These are phyloP conservation scores for Laterallus jamaicensis DNA, from an alignment of 2,113 vertebrate species.

Conservation along the genomic window DNA sequence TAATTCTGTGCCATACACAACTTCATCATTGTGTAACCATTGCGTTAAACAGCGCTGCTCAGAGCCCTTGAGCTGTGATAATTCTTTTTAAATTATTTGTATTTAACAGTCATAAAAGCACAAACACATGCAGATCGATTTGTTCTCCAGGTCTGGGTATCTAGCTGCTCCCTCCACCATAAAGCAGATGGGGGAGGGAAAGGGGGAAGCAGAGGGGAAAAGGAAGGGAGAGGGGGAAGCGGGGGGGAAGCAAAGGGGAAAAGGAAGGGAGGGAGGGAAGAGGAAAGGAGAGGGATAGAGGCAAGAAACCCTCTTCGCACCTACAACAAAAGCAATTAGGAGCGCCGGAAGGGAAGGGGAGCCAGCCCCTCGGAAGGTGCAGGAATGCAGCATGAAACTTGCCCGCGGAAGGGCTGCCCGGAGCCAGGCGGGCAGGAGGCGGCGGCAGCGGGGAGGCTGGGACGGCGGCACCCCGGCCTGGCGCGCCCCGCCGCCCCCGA, in stretches of 20 bases:
- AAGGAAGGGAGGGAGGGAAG: too few relatives aligned
- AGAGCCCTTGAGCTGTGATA: neutral
- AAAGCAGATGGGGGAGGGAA: neutral
- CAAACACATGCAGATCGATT: neutral
- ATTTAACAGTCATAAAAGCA: neutral
- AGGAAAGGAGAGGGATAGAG: neutral
- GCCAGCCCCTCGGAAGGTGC: neutral
- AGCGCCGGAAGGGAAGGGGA: neutral
- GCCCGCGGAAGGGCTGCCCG: neutral
- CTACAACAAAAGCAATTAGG: slow-evolving; percentile 36
- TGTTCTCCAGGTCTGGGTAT: neutral
- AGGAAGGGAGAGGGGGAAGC: too few relatives aligned
- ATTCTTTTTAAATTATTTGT: neutral
- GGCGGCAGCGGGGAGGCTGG: neutral
- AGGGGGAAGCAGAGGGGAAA: accelerated
- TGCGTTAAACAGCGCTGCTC: neutral
- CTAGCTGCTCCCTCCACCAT: neutral
- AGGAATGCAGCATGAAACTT: neutral
- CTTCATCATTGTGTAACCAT: neutral
- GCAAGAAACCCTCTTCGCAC: neutral
- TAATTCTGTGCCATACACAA: neutral
- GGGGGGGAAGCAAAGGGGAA: accelerated
- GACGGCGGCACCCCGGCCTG: neutral
- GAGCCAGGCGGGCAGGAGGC: neutral
- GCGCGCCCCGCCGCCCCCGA: neutral